Percentiles rank a stretch among this genome's conserved stretches.
phyloP scores from a whole-genome alignment of 2,797 vertebrate species.

The Sylvia borin region DNA sequence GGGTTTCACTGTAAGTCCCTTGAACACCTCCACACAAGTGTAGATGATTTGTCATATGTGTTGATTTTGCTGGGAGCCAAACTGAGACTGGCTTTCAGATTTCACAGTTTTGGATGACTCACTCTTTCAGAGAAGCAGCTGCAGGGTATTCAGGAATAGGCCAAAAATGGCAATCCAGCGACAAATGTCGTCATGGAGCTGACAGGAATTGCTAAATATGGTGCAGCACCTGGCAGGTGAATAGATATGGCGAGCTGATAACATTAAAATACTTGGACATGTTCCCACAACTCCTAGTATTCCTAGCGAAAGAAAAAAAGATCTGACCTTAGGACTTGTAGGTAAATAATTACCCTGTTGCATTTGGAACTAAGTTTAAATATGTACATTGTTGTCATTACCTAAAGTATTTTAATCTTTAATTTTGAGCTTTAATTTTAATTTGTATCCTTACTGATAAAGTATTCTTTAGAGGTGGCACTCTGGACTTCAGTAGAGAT shows the following conservation, averaged over 20 bases:
- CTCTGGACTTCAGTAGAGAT: not conserved
- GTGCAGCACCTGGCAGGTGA: not conserved
- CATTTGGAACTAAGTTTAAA: not conserved
- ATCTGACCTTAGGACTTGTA: not conserved
- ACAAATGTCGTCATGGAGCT: accelerated
- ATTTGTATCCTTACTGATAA: not conserved
- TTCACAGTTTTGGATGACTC: constrained; percentile 34
- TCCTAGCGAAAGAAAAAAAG: not conserved
- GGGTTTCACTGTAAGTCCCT: not conserved
- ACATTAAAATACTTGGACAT: not conserved
- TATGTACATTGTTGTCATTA: not conserved
- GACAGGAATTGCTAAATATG: constrained; percentile 17
- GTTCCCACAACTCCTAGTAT: not conserved
- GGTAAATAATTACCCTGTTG: not conserved
- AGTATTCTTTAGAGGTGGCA: not conserved
- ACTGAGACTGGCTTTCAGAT: constrained; percentile 4
- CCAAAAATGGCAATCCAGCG: not conserved
- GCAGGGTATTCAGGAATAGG: not conserved
- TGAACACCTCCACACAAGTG: not conserved
- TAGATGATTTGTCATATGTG: not conserved
- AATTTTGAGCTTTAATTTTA: not conserved
- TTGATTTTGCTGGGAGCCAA: constrained; percentile 29
- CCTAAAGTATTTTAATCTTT: not conserved
- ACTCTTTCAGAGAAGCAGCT: constrained; percentile 33
- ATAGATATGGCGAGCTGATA: not conserved